A percentile compares a stretch with the other conserved stretches of the same genome.
Conservation (phyloP, 2,113 vertebrate species). For the Sinocyclocheilus grahami region DNA sequence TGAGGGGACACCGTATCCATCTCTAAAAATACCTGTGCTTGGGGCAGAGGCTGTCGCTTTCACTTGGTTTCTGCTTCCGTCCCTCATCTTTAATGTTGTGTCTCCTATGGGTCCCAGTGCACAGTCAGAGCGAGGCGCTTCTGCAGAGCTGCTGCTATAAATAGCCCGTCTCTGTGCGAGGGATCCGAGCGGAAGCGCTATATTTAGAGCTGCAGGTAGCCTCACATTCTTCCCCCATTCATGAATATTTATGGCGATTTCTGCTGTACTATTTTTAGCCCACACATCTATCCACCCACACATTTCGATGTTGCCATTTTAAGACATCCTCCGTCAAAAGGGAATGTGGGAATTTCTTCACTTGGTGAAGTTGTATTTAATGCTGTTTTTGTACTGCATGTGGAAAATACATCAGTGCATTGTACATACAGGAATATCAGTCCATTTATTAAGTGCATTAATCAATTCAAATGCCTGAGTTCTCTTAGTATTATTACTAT, state of each 20-base stretch:
- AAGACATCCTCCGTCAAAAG: slow-evolving; percentile 38
- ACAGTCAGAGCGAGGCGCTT: slow-evolving; percentile 57
- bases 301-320: slow-evolving; percentile 55
- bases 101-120: slow-evolving; percentile 21
- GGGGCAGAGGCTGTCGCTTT: slow-evolving; percentile 9
- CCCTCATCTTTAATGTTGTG: slow-evolving; percentile 25
- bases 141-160: slow-evolving; percentile 61
- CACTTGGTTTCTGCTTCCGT: slow-evolving; percentile 45
- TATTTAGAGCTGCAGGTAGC: slow-evolving; percentile 69
- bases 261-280: slow-evolving; percentile 67
- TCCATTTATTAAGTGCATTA: background rate
- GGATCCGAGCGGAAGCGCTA: slow-evolving; percentile 57
- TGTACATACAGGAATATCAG: background rate
- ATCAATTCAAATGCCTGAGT: background rate
- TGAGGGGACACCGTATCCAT: slow-evolving; percentile 23
- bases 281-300: slow-evolving; percentile 64
- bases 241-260: slow-evolving; percentile 71
- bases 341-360: slow-evolving; percentile 24
- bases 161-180: slow-evolving; percentile 56
- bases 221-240: slow-evolving; percentile 63
- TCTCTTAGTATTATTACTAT: background rate
- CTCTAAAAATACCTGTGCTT: slow-evolving; percentile 45
- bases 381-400: background rate
- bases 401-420: background rate
- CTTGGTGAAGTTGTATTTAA: background rate